These are phyloP conservation scores for Aepyceros melampus DNA, from an alignment of 2,113 vertebrate genomes.

Conservation along the genomic window DNA sequence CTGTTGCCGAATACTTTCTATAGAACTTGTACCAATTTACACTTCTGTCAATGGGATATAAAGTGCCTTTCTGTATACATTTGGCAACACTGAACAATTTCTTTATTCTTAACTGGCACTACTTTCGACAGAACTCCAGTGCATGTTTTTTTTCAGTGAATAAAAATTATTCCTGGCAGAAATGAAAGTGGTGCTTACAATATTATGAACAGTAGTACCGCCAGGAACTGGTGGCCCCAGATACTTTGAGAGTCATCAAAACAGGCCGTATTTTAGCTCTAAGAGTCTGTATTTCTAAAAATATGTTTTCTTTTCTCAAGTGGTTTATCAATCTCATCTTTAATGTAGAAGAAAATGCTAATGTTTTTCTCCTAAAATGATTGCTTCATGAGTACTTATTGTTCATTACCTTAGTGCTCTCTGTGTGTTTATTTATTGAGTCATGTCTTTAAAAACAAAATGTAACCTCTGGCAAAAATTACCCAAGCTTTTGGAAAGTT, in stretches of 20 bases:
- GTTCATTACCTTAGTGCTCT: not conserved
- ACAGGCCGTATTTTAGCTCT: not conserved
- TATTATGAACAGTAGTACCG: not conserved
- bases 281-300: not conserved
- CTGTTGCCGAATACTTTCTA: not conserved
- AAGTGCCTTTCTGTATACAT: not conserved
- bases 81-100: not conserved
- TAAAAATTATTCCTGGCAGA: constrained; percentile 6
- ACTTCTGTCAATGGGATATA: not conserved
- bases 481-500: not conserved
- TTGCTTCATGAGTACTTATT: not conserved
- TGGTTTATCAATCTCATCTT: not conserved
- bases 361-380: not conserved
- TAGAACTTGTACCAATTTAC: constrained; percentile 15
- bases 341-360: not conserved
- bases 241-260: not conserved
- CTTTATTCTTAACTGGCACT: constrained; percentile 28
- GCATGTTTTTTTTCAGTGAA: constrained; percentile 10
- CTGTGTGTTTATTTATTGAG: not conserved
- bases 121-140: not conserved
- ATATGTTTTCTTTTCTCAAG: not conserved
- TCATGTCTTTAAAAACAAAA: constrained; percentile 6
- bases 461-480: not conserved
- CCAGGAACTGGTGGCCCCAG: not conserved
- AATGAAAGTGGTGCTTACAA: not conserved